These are phyloP conservation scores for Verasper variegatus DNA, from an alignment of 2,113 vertebrate species.

Conservation along the genomic window DNA sequence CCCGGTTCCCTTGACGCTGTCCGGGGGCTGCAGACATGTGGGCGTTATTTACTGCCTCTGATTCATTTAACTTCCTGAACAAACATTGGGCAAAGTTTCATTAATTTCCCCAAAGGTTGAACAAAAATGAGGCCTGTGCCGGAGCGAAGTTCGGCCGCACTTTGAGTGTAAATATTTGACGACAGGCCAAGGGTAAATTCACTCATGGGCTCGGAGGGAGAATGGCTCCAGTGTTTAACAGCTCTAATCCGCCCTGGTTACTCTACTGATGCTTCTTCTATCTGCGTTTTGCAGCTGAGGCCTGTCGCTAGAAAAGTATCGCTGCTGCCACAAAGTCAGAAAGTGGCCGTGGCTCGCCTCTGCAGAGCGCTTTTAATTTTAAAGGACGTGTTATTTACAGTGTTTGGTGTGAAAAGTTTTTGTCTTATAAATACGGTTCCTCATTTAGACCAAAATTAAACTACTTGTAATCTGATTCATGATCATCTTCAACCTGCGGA, in stretches of 20 bases:
- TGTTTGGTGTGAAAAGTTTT: too few species aligned
- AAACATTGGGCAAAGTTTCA: slow-evolving; percentile 67
- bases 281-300: neutral
- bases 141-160: slow-evolving; percentile 38
- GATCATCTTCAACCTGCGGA: too few species aligned
- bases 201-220: neutral
- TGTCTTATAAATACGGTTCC: too few species aligned
- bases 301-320: neutral
- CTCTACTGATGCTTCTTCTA: neutral
- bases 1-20: slow-evolving; percentile 78
- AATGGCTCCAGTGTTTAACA: neutral
- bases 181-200: slow-evolving; percentile 54
- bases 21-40: slow-evolving; percentile 36
- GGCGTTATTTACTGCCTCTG: slow-evolving; percentile 60
- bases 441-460: too few species aligned
- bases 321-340: neutral
- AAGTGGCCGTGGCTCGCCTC: neutral
- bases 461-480: too few species aligned
- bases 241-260: neutral
- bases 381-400: neutral
- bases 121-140: slow-evolving; percentile 45
- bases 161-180: slow-evolving; percentile 53
- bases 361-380: neutral
- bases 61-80: slow-evolving; percentile 68
- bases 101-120: slow-evolving; percentile 55